Conservation (phyloP, 2,888 invertebrate species). For the Ellobium chinense region DNA sequence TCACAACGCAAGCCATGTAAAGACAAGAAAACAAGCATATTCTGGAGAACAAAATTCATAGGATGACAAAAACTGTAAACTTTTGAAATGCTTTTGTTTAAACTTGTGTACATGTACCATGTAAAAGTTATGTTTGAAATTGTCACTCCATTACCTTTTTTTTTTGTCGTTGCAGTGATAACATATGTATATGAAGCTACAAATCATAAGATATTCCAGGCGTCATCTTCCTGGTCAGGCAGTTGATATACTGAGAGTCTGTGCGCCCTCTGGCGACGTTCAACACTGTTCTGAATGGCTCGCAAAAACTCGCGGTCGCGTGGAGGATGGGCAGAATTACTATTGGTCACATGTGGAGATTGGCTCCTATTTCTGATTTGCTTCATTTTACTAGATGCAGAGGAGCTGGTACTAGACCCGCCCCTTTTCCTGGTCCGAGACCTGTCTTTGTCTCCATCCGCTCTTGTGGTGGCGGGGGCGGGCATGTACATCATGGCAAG, state of each 20-base stretch:
- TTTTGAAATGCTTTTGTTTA: too few species aligned
- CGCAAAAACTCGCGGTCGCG: constrained; percentile 60
- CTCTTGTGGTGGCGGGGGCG: not conserved
- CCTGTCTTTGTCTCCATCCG: not conserved
- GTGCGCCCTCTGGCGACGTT: constrained; percentile 64
- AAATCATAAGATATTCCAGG: constrained; percentile 61
- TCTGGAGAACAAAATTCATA: too few species aligned
- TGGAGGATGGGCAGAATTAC: not conserved
- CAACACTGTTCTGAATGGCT: constrained; percentile 64
- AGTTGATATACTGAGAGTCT: constrained; percentile 63
- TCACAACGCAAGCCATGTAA: too few species aligned
- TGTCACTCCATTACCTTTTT: too few species aligned
- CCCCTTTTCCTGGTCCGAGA: constrained; percentile 2
- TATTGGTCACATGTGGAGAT: not conserved
- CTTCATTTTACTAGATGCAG: constrained; percentile 19
- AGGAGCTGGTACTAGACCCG: not conserved
- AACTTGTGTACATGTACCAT: too few species aligned
- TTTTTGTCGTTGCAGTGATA: too few species aligned
- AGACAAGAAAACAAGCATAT: too few species aligned
- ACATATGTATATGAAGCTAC: too few species aligned
- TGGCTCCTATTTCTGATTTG: constrained; percentile 1
- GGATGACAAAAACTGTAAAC: too few species aligned
- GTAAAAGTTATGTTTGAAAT: too few species aligned
- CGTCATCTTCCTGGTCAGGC: constrained; percentile 58
- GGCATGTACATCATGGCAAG: not conserved